phyloP scores from a whole-genome alignment of 2,113 vertebrate species.

The Uria lomvia region DNA sequence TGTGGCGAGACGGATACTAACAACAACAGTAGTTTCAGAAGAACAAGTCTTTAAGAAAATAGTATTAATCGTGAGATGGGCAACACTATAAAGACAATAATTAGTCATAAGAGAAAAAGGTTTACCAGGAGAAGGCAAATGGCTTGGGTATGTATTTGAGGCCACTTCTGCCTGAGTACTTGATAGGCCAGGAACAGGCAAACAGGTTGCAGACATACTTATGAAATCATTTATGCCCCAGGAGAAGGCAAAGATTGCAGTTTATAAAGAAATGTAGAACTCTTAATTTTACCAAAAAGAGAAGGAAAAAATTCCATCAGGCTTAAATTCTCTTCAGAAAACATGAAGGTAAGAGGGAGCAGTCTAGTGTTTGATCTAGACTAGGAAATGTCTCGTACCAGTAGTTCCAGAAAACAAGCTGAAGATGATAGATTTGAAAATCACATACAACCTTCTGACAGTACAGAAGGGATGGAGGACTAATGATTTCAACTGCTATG shows the following conservation, averaged over 20 bases:
- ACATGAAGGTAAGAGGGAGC: neutral
- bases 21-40: neutral
- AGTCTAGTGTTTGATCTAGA: neutral
- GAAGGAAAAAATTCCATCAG: neutral
- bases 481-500: neutral
- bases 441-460: neutral
- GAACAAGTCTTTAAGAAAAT: neutral
- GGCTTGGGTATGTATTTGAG: neutral
- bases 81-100: neutral
- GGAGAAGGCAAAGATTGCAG: neutral
- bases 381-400: neutral
- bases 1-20: neutral
- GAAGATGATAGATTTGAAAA: neutral
- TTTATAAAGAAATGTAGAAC: neutral
- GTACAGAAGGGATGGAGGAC: neutral
- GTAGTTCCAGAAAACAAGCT: neutral
- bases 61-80: rapidly evolving
- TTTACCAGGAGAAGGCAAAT: neutral
- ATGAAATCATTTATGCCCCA: neutral
- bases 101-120: neutral
- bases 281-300: neutral
- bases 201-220: neutral
- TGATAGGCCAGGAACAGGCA: neutral
- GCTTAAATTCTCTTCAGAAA: neutral
- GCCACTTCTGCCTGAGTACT: neutral